Percentiles rank a stretch among this genome's conserved stretches.
Evolutionary conservation across 2,888 invertebrate species (phyloP).

Genomic region (Hybos culiciformis): DNA sequence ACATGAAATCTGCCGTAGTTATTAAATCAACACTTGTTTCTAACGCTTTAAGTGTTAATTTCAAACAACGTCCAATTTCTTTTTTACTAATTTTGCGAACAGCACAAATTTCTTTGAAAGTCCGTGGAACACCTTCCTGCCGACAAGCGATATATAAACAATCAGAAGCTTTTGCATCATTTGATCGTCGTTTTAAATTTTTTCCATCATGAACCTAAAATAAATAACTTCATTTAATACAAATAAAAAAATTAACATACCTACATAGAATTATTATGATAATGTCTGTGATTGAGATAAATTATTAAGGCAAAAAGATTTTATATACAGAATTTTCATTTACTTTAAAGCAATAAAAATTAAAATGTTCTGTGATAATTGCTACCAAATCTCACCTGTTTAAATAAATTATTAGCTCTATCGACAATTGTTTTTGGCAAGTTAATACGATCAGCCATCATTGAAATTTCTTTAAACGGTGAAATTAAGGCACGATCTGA

Average conservation of each 20-base stretch:
- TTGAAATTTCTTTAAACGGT: conserved; percentile 92
- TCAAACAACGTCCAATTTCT: conserved; percentile 97
- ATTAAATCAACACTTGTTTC: conserved; percentile 96
- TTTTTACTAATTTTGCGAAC: conserved; percentile 98
- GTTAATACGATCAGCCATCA: conserved; percentile 97
- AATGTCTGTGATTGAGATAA: no score
- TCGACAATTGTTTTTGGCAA: conserved; percentile 94
- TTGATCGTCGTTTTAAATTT: conserved; percentile 86
- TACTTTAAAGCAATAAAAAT: not conserved
- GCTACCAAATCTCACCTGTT: conserved; percentile 52
- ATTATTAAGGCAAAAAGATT: no score
- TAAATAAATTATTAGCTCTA: conserved; percentile 90
- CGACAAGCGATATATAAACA: conserved; percentile 98
- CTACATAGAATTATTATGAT: not conserved
- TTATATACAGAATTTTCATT: not conserved
- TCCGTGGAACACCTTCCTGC: conserved; percentile 96
- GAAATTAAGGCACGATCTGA: conserved; percentile 89
- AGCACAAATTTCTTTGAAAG: conserved; percentile 99
- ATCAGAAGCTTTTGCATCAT: conserved; percentile 97
- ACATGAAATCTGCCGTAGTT: conserved; percentile 99
- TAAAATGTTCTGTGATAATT: not conserved
- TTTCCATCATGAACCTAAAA: conserved; percentile 78
- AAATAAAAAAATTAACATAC: not conserved
- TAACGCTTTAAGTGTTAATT: conserved; percentile 85
- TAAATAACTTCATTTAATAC: not conserved